Percentiles rank a stretch among this genome's conserved stretches.
Conservation (phyloP, 2,888 invertebrate genomes). For the Himalopsyche japonica region DNA sequence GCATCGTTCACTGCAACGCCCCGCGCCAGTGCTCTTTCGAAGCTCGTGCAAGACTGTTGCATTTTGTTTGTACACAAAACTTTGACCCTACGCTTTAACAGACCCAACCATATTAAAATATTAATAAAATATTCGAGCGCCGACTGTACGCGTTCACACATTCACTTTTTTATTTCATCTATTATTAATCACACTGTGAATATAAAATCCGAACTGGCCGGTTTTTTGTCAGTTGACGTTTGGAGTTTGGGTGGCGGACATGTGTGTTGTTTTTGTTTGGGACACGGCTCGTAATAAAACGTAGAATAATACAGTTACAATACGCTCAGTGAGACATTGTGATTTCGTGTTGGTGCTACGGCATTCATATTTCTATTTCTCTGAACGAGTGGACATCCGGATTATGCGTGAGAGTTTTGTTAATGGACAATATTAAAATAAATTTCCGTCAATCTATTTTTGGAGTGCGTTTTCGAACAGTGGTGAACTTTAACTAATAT, state of each 20-base stretch:
- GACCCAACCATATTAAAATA: neutral
- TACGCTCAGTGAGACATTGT: neutral
- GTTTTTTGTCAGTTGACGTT: conserved; percentile 17
- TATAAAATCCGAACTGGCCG: conserved; percentile 12
- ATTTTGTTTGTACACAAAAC: neutral
- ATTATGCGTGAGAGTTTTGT: neutral
- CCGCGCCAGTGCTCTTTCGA: neutral
- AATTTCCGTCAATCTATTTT: neutral
- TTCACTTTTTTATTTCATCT: neutral
- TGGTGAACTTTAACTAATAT: neutral
- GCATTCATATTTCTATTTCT: neutral
- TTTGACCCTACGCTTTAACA: neutral
- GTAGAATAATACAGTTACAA: neutral
- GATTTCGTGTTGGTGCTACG: neutral
- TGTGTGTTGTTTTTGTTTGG: neutral
- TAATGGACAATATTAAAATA: neutral
- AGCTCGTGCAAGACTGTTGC: neutral
- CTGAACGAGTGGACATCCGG: neutral
- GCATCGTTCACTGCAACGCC: neutral
- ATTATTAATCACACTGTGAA: conserved; percentile 8
- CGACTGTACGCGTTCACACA: neutral
- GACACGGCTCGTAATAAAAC: neutral
- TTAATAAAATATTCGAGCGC: neutral
- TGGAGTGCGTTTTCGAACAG: neutral
- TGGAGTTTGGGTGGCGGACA: neutral